Evolutionary conservation across 2,888 invertebrate species (phyloP).

Genomic region (Lissonota sp.): DNA sequence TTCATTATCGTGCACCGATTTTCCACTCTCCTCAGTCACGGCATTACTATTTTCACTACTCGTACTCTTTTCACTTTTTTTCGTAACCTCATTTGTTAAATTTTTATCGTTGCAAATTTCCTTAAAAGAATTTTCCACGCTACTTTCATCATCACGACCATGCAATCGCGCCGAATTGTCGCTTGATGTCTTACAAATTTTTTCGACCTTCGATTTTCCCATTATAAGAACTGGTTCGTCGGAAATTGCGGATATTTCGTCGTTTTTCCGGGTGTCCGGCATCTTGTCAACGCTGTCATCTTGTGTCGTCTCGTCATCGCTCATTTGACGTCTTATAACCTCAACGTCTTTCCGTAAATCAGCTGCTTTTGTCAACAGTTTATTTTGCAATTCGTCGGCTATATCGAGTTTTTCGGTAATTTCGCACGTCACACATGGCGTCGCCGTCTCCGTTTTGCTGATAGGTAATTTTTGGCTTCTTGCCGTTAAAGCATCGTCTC

Average conservation of each 20-base stretch:
- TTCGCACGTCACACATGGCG: slow-evolving; percentile 63
- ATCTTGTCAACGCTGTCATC: slow-evolving; percentile 30
- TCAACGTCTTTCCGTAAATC: slow-evolving; percentile 77
- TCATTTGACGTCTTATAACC: slow-evolving; percentile 73
- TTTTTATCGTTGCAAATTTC: too few species aligned
- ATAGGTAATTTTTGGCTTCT: neutral
- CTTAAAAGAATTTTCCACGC: too few species aligned
- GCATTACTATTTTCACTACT: too few species aligned
- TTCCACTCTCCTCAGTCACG: slow-evolving; percentile 24
- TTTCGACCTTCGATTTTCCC: slow-evolving; percentile 51
- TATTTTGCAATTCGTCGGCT: slow-evolving; percentile 72
- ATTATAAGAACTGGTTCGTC: slow-evolving; percentile 45
- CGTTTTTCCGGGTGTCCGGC: slow-evolving; percentile 26
- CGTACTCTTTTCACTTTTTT: too few species aligned
- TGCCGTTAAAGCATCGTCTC: neutral
- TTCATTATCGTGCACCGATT: slow-evolving; percentile 55
- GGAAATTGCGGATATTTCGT: slow-evolving; percentile 13
- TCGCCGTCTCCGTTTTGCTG: slow-evolving; percentile 41
- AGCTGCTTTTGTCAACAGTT: slow-evolving; percentile 74
- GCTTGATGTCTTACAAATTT: slow-evolving; percentile 43
- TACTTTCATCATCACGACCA: slow-evolving; percentile 44
- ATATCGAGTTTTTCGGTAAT: slow-evolving; percentile 76
- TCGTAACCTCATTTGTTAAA: too few species aligned
- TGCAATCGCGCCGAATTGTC: slow-evolving; percentile 52
- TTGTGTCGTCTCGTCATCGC: slow-evolving; percentile 36